Evolutionary conservation across 2,888 invertebrate species (phyloP), one percentile per base, ranked within the genome.

Genomic region (Andrena flavipes): DNA sequence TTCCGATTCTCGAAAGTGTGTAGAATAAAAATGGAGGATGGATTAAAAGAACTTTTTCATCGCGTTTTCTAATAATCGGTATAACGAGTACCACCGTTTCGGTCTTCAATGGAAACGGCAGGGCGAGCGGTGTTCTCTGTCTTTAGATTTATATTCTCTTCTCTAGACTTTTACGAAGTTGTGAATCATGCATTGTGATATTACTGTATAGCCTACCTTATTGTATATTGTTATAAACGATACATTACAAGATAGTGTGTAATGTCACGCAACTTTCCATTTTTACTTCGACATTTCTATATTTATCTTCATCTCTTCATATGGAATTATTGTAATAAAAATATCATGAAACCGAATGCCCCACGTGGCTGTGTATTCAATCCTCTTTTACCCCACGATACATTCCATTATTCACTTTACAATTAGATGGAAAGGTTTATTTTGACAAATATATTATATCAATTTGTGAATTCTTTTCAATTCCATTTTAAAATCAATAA

Each of bases 131-230:
- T 65, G 74, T 75, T 54, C 77, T 79, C 77, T 79, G 74, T 63
- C 33, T 77, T 69, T 85, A 85, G 82, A 87, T 88, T 88, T 87
- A 84, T 87, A 87, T 84, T 85, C 84, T 88, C 90, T 90, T 90
- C 88, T 89, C 88, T 89, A 92, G 91, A 91, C 89, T 91, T 92
- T 90, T 92, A 91, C 84, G 90, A 92, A 92, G 91, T 91, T 93
- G 91, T 92, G 92, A 93, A 93, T 93, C 93, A 93, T 93, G 92
- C 92, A 93, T 93, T 94, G 93, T 94, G 93, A 94, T 94, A 94
- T 93, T 93, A 94, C 91, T 93, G 90, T 93, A 92, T 93, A 94
- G 93, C 92, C 91, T 92, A 92, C 82, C 90, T 56, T 92, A 80
- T 80, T 92, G 91, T 93, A 93, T 90, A 92, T 92, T 92, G 89